Evolutionary conservation across 1,140 invertebrate genomes (phyloP), one percentile per base, ranked within the genome.

Genomic region (Luehdorfia chinensis): DNA sequence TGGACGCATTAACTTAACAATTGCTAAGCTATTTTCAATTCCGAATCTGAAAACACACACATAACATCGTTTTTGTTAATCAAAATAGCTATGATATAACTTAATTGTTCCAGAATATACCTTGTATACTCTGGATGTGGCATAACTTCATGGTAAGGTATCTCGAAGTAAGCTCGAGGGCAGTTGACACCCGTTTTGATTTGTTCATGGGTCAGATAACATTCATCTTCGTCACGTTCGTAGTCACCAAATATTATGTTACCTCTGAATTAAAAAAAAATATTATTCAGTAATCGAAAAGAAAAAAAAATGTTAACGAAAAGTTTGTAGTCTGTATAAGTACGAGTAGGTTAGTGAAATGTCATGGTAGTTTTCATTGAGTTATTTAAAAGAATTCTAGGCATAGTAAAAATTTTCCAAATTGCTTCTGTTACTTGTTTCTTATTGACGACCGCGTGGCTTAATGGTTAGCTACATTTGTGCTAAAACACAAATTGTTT

Each of bases 81-180:
- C 19, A 21, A n/a, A n/a, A 21, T 21, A 21, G 2, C 6, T 21
- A 2, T 21, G 6, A 3, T 21, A 21, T 6, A 3, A 21, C 6
- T 21, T 21, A 21, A 11, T 1, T 19, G n/a, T n/a, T n/a, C n/a
- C n/a, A n/a, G n/a, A 45, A 30, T 3, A 23, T 54, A 77, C 80
- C 75, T 69, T 4, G 80, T 66, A 46, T 66, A 84, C 47, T 84
- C 80, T 14, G 80, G 80, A 67, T 84, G 80, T 8, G 77, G 72
- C 9, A 58, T 62, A 15, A 81, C 76, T 11, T 76, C 73, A 1
- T 59, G 15, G 13, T 66, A 30, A 0, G 80, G 75, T 32, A 80
- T 75, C 28, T 79, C 80, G 23, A 84, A 59, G 32, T 80, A 84
- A 0, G 80, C 72, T 4, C 66, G 70, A 0, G 63, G 51, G 47